phyloP scores from a whole-genome alignment of 37 sponge, comb jelly and placozoan species.

The Crambe crambe region DNA sequence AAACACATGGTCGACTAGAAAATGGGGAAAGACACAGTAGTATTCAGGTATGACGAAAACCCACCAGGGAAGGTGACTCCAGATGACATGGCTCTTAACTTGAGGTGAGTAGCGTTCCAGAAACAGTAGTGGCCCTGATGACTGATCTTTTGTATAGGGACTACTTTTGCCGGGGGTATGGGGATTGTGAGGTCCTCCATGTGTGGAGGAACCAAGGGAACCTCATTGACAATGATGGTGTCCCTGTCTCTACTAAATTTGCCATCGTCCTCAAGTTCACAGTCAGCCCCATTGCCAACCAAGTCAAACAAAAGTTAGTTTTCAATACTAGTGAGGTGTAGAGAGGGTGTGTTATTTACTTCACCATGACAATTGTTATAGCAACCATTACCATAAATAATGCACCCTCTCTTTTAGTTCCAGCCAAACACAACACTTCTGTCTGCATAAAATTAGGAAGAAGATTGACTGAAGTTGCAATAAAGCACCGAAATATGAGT shows the following conservation, averaged over 20 bases:
- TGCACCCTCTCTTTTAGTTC: background rate
- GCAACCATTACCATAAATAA: background rate
- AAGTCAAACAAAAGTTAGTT: slow-evolving; percentile 45
- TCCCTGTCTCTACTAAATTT: background rate
- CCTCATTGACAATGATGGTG: background rate
- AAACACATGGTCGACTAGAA: too few relatives aligned
- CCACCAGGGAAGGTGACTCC: background rate
- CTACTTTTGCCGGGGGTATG: slow-evolving; percentile 18
- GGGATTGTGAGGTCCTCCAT: slow-evolving; percentile 15
- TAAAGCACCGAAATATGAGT: too few relatives aligned
- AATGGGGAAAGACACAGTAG: slow-evolving; percentile 25
- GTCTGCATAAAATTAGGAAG: too few relatives aligned
- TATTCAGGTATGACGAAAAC: slow-evolving; percentile 16
- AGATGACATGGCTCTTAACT: background rate
- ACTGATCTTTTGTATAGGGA: background rate
- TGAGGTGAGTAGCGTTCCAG: slow-evolving; percentile 3
- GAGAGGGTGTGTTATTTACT: too few relatives aligned
- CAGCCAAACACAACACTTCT: too few relatives aligned
- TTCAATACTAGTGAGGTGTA: too few relatives aligned
- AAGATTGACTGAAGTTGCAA: too few relatives aligned
- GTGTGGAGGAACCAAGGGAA: background rate
- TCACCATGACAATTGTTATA: too few relatives aligned
- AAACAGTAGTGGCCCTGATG: background rate
- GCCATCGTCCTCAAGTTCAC: slow-evolving; percentile 20
- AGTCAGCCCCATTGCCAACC: slow-evolving; percentile 15